phyloP scores from a whole-genome alignment of 2,113 vertebrate genomes.

The Felis chaus region DNA sequence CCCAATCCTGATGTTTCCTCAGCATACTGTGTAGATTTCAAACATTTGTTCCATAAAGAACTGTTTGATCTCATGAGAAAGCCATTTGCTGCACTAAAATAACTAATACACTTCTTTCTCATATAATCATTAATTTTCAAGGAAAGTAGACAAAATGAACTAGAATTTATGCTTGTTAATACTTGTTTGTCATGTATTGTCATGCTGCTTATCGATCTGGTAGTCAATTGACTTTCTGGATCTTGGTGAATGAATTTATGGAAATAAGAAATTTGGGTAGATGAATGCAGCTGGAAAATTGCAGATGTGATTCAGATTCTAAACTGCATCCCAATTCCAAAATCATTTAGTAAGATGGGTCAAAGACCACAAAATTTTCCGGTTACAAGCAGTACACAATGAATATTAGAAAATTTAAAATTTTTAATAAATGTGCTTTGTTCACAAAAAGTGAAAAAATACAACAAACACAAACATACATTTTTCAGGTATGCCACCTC shows the following conservation, averaged over 20 bases:
- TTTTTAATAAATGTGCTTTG: slow-evolving; percentile 89
- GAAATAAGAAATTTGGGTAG: background rate
- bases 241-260: slow-evolving; percentile 11
- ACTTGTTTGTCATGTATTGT: background rate
- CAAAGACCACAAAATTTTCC: slow-evolving; percentile 17
- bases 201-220: too few relatives aligned
- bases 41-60: background rate
- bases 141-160: background rate
- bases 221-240: slow-evolving; percentile 25
- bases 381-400: slow-evolving; percentile 64
- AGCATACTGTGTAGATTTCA: background rate
- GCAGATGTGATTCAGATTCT: slow-evolving; percentile 37
- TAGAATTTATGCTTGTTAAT: background rate
- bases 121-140: background rate
- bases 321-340: background rate
- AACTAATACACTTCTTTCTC: background rate
- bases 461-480: slow-evolving; percentile 84
- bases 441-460: slow-evolving; percentile 87
- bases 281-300: slow-evolving; percentile 23
- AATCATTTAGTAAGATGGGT: background rate
- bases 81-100: background rate
- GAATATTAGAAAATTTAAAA: slow-evolving; percentile 76
- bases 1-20: background rate
- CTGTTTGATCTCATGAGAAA: background rate
- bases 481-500: slow-evolving; percentile 77